Conservation (phyloP, 2,113 vertebrate genomes). For the Megaleporinus macrocephalus region DNA sequence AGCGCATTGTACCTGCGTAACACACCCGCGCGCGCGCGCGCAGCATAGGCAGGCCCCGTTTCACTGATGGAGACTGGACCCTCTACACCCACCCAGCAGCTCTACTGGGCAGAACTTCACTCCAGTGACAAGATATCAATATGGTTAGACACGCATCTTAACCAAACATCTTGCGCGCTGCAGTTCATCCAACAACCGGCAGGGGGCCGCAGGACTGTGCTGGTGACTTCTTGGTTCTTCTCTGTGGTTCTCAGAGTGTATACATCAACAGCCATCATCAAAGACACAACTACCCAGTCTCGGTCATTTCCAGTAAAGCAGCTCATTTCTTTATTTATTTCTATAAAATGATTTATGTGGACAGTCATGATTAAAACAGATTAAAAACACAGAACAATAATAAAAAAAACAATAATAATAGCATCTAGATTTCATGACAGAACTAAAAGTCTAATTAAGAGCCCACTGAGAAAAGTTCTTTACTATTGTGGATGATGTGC, state of each 20-base stretch:
- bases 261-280: too few species aligned
- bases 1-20: not conserved
- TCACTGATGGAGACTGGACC: conserved; percentile 39
- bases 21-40: not conserved
- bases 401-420: not conserved
- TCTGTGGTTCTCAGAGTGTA: too few species aligned
- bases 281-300: too few species aligned
- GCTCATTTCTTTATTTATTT: not conserved
- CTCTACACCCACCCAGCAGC: conserved; percentile 12
- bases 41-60: conserved; percentile 30
- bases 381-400: not conserved
- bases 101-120: too few species aligned
- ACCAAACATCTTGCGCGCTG: too few species aligned
- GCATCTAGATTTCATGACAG: not conserved
- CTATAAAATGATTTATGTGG: not conserved
- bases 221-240: too few species aligned
- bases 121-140: too few species aligned
- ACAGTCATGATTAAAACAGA: not conserved
- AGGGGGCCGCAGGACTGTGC: too few species aligned
- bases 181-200: too few species aligned
- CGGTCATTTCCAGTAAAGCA: not conserved
- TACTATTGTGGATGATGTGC: not conserved
- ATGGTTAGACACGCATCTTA: too few species aligned
- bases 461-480: not conserved
- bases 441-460: not conserved